Percentiles rank a stretch among this genome's conserved stretches.
Conservation (phyloP, 2,888 invertebrate genomes). For the Zhuqinia jingwanae region DNA sequence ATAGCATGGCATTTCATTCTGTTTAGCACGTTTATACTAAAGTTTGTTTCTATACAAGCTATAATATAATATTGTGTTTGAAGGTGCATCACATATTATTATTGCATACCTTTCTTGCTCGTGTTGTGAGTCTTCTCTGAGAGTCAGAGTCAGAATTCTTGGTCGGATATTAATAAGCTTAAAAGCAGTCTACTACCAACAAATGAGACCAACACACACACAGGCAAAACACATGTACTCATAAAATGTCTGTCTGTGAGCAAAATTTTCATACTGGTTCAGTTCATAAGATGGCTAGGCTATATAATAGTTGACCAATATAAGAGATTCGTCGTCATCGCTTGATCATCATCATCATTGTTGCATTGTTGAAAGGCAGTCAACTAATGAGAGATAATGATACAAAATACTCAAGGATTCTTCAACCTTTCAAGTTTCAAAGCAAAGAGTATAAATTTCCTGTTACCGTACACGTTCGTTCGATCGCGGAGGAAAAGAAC, state of each 20-base stretch:
- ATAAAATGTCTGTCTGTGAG: conserved; percentile 17
- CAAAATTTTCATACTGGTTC: neutral
- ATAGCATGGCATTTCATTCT: conserved; percentile 17
- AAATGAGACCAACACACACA: conserved; percentile 13
- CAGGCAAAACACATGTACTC: conserved; percentile 44
- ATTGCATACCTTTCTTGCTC: neutral
- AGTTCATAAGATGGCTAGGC: neutral
- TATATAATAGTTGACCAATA: too few species aligned
- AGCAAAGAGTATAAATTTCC: neutral
- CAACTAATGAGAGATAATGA: neutral
- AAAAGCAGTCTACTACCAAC: too few species aligned
- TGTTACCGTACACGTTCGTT: conserved; percentile 7
- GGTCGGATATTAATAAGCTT: conserved; percentile 11
- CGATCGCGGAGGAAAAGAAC: neutral
- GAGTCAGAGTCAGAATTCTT: neutral
- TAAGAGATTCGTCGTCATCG: neutral
- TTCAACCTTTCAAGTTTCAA: too few species aligned
- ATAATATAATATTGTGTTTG: neutral
- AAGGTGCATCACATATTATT: neutral
- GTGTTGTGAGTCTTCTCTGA: neutral
- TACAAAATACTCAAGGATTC: neutral
- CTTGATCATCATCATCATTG: neutral
- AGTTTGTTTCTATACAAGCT: neutral
- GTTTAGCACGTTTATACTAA: conserved; percentile 20
- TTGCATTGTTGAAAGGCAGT: too few species aligned